phyloP scores from a whole-genome alignment of 2,888 invertebrate genomes.

The Epicampocera succincta region DNA sequence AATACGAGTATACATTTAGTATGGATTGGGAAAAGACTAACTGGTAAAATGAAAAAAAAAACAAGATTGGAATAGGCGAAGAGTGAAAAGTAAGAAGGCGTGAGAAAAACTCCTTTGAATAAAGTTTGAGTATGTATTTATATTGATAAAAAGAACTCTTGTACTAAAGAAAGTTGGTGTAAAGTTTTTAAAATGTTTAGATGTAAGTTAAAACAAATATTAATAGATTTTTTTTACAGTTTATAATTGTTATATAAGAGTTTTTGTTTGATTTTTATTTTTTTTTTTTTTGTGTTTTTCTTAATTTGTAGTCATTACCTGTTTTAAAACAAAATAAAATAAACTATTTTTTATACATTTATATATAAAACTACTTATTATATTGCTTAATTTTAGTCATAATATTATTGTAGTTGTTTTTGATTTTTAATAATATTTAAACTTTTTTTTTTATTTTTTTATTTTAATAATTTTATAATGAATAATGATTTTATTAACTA shows the following conservation, averaged over 20 bases:
- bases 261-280: no score
- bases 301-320: conserved; percentile 19
- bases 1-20: conserved; percentile 65
- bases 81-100: background rate
- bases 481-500: conserved; percentile 46
- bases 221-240: conserved; percentile 49
- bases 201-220: conserved; percentile 33
- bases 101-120: no score
- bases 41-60: conserved; percentile 32
- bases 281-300: conserved; percentile 21
- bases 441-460: conserved; percentile 29
- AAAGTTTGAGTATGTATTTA: no score
- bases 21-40: conserved; percentile 9
- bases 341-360: conserved; percentile 60
- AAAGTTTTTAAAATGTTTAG: conserved; percentile 44
- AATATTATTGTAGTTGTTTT: conserved; percentile 53
- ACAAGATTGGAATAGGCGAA: background rate
- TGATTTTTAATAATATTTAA: conserved; percentile 48
- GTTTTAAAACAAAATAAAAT: conserved; percentile 56
- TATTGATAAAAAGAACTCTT: conserved; percentile 38
- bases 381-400: conserved; percentile 66
- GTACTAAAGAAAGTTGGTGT: conserved; percentile 49
- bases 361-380: conserved; percentile 65
- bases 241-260: conserved; percentile 26
- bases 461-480: conserved; percentile 15